Evolutionary conservation across 2,888 invertebrate genomes (phyloP), one percentile per base, ranked within the genome.

Genomic region (Phytoseiulus persimilis): DNA sequence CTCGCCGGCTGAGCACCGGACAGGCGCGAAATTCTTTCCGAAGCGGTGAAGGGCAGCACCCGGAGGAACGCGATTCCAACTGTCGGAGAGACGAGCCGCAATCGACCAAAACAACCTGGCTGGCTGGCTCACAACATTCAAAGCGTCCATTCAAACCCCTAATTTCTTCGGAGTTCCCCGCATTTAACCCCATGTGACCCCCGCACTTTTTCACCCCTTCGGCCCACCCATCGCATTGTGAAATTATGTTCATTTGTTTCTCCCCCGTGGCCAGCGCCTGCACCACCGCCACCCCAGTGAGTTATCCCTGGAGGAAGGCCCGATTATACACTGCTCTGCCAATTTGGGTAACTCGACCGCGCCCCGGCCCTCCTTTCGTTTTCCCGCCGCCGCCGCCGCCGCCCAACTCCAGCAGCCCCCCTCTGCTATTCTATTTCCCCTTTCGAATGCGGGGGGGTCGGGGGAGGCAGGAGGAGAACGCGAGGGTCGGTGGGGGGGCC

Each of bases 241-340:
- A 87, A 87, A 87, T 87, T 87, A 87, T 87, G 87, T 87, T 87
- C 87, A 87, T 87, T 87, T 87, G 87, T 87, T 87, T 39, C 87
- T 39, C 45, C 87, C 39, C 45, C 32, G 87, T 87, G 87, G 87
- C 33, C 31, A 31, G 33, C n/a, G 11, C 87, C 45, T 11, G 28
- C 87, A 87, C 31, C 33, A n/a, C 32, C 83, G 83, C 32, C 83
- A 83, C 33, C 87, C 32, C 31, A n/a, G 87, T 45, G 32, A 87
- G 32, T 87, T n/a, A 11, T 32, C 32, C 87, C 87, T 32, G n/a
- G 23, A 45, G 87, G 33, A 33, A 45, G 33, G 87, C 32, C 87
- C 87, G 87, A 87, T 87, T 87, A 87, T 87, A 87, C 87, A 87
- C 87, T 65, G 65, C 65, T 87, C 87, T 87, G 87, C 32, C 87